These are phyloP conservation scores for Ichneumon xanthorius DNA, from an alignment of 2,888 invertebrate species.

Conservation along the genomic window DNA sequence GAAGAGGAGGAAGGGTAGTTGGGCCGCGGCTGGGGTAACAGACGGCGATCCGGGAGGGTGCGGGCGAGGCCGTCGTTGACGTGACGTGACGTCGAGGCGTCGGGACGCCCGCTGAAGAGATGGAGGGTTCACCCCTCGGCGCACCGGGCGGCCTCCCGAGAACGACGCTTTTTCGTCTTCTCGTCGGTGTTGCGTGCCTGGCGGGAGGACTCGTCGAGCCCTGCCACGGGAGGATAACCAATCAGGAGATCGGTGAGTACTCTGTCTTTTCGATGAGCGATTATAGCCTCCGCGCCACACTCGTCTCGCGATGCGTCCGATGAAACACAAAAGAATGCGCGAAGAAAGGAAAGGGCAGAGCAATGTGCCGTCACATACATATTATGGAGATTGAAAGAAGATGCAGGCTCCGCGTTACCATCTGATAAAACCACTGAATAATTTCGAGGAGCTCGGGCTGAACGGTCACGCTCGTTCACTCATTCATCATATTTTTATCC, in stretches of 20 bases:
- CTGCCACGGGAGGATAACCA: constrained; percentile 79
- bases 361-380: background rate
- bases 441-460: background rate
- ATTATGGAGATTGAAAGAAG: constrained; percentile 10
- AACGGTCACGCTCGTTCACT: constrained; percentile 2
- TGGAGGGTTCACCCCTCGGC: constrained; percentile 68
- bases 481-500: constrained; percentile 44
- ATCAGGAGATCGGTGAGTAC: constrained; percentile 83
- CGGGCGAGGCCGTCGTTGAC: constrained; percentile 67
- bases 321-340: background rate
- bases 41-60: constrained; percentile 47
- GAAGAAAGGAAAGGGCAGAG: background rate
- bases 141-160: constrained; percentile 40
- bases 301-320: background rate
- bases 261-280: background rate
- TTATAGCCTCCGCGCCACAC: background rate
- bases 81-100: constrained; percentile 70
- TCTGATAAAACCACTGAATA: constrained; percentile 47
- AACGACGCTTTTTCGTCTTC: constrained; percentile 68
- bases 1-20: constrained; percentile 64
- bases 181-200: constrained; percentile 63
- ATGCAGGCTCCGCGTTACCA: constrained; percentile 38
- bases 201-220: constrained; percentile 50
- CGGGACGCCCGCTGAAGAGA: constrained; percentile 62
- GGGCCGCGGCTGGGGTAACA: constrained; percentile 55